Conservation (phyloP, 2,888 invertebrate genomes). For the Tenodera sinensis region DNA sequence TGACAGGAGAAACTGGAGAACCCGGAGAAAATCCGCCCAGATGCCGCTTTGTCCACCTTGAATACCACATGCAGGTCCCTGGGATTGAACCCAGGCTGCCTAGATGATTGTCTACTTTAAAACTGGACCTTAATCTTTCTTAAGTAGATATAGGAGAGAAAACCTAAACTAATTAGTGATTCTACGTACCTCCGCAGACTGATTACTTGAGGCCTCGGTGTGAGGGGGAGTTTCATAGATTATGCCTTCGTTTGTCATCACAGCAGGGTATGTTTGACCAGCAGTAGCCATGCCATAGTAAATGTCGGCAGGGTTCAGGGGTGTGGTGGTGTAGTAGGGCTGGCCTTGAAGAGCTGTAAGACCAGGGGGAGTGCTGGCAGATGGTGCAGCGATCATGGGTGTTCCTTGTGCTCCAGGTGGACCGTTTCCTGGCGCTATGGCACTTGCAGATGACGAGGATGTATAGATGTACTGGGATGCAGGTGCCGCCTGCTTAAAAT, state of each 20-base stretch:
- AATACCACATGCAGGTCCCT: too few relatives aligned
- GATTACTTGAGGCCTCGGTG: constrained; percentile 15
- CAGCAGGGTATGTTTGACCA: constrained; percentile 1
- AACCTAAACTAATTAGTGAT: too few relatives aligned
- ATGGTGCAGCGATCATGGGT: background rate
- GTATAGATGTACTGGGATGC: constrained; percentile 16
- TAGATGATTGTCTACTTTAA: too few relatives aligned
- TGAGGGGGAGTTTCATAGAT: constrained; percentile 8
- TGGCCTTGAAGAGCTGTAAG: background rate
- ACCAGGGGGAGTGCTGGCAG: background rate
- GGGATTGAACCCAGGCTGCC: too few relatives aligned
- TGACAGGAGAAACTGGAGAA: too few relatives aligned
- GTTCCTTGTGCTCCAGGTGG: constrained; percentile 12
- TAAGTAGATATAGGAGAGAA: too few relatives aligned
- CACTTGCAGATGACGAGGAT: constrained; percentile 3
- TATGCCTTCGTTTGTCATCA: constrained; percentile 6
- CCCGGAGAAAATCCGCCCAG: too few relatives aligned
- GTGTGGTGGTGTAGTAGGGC: background rate
- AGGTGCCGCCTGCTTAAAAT: constrained; percentile 13
- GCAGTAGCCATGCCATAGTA: constrained; percentile 3
- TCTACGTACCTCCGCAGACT: constrained; percentile 6
- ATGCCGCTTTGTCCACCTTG: too few relatives aligned
- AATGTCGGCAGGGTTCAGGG: constrained; percentile 10
- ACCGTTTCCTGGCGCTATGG: background rate
- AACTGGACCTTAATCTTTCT: too few relatives aligned